phyloP scores from a whole-genome alignment of 2,113 vertebrate genomes.

The Taurulus bubalis region DNA sequence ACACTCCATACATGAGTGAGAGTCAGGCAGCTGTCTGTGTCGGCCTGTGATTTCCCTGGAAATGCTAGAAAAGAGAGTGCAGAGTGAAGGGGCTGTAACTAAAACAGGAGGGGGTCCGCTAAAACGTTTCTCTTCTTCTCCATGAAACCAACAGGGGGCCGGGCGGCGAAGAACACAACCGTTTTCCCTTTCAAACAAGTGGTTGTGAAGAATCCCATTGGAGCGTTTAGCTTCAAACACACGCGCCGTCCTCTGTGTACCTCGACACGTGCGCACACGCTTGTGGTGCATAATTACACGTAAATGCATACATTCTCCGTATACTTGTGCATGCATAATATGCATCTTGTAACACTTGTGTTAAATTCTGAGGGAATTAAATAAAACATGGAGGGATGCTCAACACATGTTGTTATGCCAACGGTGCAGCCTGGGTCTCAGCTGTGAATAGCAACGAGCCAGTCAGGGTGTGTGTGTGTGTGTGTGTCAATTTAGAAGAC shows the following conservation, averaged over 20 bases:
- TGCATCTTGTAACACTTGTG: not conserved
- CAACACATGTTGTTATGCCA: constrained; percentile 25
- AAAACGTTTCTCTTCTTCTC: constrained; percentile 48
- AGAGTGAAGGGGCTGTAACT: constrained; percentile 47
- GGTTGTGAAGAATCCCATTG: constrained; percentile 48
- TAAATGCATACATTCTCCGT: not conserved
- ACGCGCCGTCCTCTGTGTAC: constrained; percentile 6
- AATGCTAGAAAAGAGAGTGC: constrained; percentile 53
- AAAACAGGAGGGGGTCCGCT: constrained; percentile 62
- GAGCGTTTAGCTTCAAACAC: constrained; percentile 58
- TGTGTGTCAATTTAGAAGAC: constrained; percentile 25
- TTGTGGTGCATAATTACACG: not conserved
- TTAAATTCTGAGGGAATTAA: not conserved
- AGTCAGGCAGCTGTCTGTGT: constrained; percentile 43
- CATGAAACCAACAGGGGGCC: constrained; percentile 46
- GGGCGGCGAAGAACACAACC: constrained; percentile 60
- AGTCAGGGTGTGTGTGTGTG: not conserved
- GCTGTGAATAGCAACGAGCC: constrained; percentile 21
- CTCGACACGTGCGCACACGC: constrained; percentile 8
- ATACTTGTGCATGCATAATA: not conserved
- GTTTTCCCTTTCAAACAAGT: constrained; percentile 70
- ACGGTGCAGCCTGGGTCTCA: constrained; percentile 5
- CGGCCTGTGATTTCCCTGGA: constrained; percentile 54
- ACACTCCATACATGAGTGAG: constrained; percentile 42
- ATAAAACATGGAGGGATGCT: not conserved